Conservation (phyloP, 1,140 invertebrate genomes). For the Neodiprion virginianus region DNA sequence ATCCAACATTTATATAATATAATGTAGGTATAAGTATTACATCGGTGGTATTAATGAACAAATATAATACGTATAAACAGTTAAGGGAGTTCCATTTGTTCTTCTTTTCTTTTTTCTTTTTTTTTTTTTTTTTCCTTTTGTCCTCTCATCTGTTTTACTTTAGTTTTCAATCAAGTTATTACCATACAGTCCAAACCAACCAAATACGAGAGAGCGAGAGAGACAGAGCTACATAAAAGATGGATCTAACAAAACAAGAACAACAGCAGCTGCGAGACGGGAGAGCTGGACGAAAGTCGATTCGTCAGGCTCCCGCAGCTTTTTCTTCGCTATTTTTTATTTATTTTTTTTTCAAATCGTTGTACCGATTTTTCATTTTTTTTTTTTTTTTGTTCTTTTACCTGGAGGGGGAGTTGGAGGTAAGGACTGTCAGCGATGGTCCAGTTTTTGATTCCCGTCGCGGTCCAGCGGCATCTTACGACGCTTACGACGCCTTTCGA, state of each 20-base stretch:
- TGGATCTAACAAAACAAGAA: slow-evolving; percentile 7
- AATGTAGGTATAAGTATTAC: too few relatives aligned
- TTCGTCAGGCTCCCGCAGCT: background rate
- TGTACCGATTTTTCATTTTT: background rate
- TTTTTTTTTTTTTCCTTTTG: background rate
- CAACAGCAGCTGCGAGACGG: background rate
- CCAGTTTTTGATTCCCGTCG: slow-evolving; percentile 34
- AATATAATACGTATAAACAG: background rate
- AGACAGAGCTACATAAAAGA: background rate
- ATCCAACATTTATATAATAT: too few relatives aligned
- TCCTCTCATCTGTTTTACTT: background rate
- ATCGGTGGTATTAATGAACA: too few relatives aligned
- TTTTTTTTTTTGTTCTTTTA: slow-evolving; percentile 28
- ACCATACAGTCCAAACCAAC: slow-evolving; percentile 7
- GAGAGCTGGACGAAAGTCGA: background rate
- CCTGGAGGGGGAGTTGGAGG: slow-evolving; percentile 18
- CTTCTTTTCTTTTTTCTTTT: background rate
- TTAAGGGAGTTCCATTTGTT: background rate
- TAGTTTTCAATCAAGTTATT: background rate
- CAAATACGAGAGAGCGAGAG: slow-evolving; percentile 5
- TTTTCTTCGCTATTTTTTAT: background rate
- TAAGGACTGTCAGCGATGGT: slow-evolving; percentile 38
- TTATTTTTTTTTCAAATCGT: background rate
- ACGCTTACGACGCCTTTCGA: slow-evolving; percentile 19
- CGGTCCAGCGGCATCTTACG: slow-evolving; percentile 37